phyloP scores from a whole-genome alignment of 2,113 vertebrate species.

The Pterocles gutturalis region DNA sequence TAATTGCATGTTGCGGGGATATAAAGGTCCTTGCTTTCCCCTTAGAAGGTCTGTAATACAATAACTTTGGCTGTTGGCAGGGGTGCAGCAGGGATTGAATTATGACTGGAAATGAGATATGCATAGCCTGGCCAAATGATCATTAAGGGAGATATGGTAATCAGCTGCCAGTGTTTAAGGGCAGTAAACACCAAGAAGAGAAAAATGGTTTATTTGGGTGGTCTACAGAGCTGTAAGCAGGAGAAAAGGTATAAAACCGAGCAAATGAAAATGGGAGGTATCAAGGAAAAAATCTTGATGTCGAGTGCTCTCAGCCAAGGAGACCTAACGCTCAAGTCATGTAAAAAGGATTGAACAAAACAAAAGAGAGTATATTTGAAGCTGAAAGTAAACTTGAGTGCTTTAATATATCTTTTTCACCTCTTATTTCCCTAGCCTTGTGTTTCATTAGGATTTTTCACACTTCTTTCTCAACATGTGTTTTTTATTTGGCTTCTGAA shows the following conservation, averaged over 20 bases:
- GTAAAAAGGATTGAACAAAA: not conserved
- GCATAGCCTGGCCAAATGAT: conserved; percentile 52
- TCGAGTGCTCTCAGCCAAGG: not conserved
- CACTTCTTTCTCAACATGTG: conserved; percentile 43
- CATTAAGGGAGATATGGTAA: conserved; percentile 62
- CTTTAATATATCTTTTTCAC: conserved; percentile 35
- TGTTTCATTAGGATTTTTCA: conserved; percentile 45
- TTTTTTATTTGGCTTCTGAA: conserved; percentile 36
- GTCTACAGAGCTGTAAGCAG: not conserved
- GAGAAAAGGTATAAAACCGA: conserved; percentile 30
- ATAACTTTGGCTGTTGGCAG: conserved; percentile 53
- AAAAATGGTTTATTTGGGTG: conserved; percentile 57
- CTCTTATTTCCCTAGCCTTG: conserved; percentile 13
- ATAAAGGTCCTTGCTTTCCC: conserved; percentile 7
- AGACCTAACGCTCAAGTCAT: not conserved
- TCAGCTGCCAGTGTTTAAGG: conserved; percentile 61
- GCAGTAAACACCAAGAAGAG: conserved; percentile 60
- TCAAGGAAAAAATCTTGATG: not conserved
- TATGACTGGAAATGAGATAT: conserved; percentile 68
- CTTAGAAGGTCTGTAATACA: conserved; percentile 19
- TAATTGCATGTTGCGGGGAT: not conserved
- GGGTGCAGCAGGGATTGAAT: conserved; percentile 55
- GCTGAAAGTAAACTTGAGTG: not conserved
- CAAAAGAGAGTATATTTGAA: not conserved
- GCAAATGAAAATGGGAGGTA: not conserved